Conservation (phyloP, 2,113 vertebrate genomes). For the Labeo catla region DNA sequence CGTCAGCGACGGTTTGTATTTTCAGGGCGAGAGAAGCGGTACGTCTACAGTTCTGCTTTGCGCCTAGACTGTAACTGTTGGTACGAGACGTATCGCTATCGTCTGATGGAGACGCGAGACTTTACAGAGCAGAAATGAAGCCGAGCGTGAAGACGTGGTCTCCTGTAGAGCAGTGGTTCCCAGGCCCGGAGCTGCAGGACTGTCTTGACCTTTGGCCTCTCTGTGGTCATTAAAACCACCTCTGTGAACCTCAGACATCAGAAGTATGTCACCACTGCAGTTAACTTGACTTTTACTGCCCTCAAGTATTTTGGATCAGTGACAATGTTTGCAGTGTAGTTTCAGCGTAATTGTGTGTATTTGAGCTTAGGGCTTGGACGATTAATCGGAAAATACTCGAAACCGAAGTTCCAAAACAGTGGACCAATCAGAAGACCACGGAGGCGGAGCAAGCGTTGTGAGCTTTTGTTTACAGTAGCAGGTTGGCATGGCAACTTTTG, state of each 20-base stretch:
- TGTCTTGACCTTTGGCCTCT: constrained; percentile 22
- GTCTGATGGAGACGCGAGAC: constrained; percentile 8
- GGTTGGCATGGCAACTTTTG: no score
- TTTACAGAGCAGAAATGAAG: constrained; percentile 16
- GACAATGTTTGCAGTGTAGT: neutral
- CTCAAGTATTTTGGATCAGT: neutral
- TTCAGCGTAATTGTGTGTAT: no score
- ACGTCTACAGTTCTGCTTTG: neutral
- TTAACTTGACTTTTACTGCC: neutral
- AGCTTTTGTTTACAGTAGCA: no score
- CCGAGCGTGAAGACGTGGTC: neutral
- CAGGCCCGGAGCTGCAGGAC: neutral
- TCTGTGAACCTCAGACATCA: neutral
- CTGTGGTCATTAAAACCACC: neutral
- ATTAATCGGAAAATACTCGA: no score
- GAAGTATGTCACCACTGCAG: neutral
- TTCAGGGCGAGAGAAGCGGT: neutral
- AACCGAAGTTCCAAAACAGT: no score
- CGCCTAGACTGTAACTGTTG: neutral
- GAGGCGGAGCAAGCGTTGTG: no score
- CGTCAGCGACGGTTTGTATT: neutral
- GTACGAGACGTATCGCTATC: constrained; percentile 7
- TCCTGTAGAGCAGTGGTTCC: neutral
- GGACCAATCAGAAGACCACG: no score
- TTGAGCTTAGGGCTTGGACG: no score